Base-by-base conservation (phyloP, 2,888 invertebrate species). In the Polymixis flavicincta region DNA sequence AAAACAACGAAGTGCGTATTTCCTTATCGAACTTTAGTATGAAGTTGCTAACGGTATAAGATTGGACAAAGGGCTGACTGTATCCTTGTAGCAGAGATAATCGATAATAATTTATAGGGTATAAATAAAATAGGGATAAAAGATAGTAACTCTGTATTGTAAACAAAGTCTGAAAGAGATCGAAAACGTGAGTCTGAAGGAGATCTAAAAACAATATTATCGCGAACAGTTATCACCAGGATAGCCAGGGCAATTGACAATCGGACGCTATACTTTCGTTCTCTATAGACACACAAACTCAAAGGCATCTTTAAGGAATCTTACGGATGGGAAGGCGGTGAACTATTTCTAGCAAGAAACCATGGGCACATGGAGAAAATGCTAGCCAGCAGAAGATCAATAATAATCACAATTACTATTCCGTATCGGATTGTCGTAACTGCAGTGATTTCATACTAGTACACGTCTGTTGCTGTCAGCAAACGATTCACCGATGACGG, bases 1-100 rank as follows among this genome's bases (percentile, higher is more conserved):
- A 57, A 55, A 71, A n/a, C n/a, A 50, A 55, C 13, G 14, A 50
- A 32, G 28, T 48, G 48, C 6, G 45, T 50, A 59, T 7, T 45
- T 70, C 75, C 75, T 32, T 75, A 70, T 14, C 32, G 32, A 45
- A 17, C 17, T 70, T 59, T 52, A n/a, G 25, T 37, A 25, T 28
- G 50, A 45, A 55, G 22, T 61, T 22, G 19, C 19, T 8, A 32
- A 50, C 55, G 19, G 25, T 55, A 22, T 5, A 22, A 17, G 13
- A 7, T 25, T 22, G 25, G 17, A 67, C 45, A 52, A 52, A 37
- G 8, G 17, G 13, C 0, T 45, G 28, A 17, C 19, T 19, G n/a
- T 57, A 28, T 22, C 9, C 77, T 74, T 50, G 74, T 22, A 11
- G 2, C 42, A 45, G 42, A 45, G 42, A 45, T 45, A 45, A 45